These are phyloP conservation scores for Xenus cinereus DNA, from an alignment of 2,113 vertebrate genomes.

Conservation along the genomic window DNA sequence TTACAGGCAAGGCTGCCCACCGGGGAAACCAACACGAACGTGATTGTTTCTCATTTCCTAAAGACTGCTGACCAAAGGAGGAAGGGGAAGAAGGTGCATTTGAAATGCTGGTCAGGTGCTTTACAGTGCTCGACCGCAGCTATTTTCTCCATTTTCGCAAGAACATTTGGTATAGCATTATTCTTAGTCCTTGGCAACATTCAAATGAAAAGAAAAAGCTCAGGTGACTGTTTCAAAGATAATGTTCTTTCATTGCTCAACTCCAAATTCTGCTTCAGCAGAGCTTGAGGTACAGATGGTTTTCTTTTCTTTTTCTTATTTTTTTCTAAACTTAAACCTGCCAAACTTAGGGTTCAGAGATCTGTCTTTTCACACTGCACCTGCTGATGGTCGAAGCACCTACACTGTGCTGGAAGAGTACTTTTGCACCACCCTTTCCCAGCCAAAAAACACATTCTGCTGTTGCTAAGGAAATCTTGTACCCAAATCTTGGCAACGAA, in stretches of 20 bases:
- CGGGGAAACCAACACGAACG: conserved; percentile 38
- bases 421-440: not conserved
- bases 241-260: conserved; percentile 1
- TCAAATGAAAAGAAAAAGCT: conserved; percentile 24
- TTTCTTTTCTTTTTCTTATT: not conserved
- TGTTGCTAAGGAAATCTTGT: conserved; percentile 36
- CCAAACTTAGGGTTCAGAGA: conserved; percentile 27
- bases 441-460: conserved; percentile 32
- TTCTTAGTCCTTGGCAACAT: not conserved
- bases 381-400: conserved; percentile 38
- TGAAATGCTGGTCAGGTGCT: conserved; percentile 34
- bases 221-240: conserved; percentile 42
- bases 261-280: not conserved
- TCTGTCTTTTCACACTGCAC: conserved; percentile 22
- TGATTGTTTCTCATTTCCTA: conserved; percentile 51
- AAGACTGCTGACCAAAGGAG: conserved; percentile 24
- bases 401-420: not conserved
- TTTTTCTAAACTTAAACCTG: not conserved
- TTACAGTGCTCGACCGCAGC: not conserved
- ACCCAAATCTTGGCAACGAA: not conserved
- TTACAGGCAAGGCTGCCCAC: conserved; percentile 47
- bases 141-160: conserved; percentile 10
- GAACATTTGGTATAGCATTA: conserved; percentile 7
- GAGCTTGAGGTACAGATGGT: conserved; percentile 1
- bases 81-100: conserved; percentile 2